phyloP scores from a whole-genome alignment of 2,888 invertebrate species.

The Meganola albula region DNA sequence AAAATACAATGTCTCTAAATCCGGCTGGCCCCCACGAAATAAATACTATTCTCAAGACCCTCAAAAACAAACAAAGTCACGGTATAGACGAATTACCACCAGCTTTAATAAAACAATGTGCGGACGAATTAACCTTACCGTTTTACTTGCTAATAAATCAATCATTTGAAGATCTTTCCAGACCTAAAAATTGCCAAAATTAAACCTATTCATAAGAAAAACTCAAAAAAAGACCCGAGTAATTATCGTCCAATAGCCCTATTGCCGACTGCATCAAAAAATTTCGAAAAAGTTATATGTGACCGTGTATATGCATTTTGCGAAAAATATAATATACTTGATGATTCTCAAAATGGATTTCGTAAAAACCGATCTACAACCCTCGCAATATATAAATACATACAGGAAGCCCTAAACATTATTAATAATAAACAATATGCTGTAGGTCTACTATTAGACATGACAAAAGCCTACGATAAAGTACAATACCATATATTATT shows the following conservation, averaged over 20 bases:
- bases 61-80: constrained; percentile 8
- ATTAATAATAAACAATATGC: constrained; percentile 14
- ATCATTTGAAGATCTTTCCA: constrained; percentile 10
- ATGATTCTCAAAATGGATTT: constrained; percentile 12
- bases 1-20: constrained; percentile 2
- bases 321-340: constrained; percentile 9
- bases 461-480: constrained; percentile 24
- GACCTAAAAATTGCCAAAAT: constrained; percentile 13
- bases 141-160: constrained; percentile 10
- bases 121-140: constrained; percentile 1
- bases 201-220: constrained; percentile 14
- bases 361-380: constrained; percentile 11
- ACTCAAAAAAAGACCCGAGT: constrained; percentile 1
- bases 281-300: constrained; percentile 10
- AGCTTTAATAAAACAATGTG: constrained; percentile 8
- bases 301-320: constrained; percentile 6
- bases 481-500: constrained; percentile 14
- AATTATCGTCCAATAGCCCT: constrained; percentile 8
- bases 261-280: constrained; percentile 8
- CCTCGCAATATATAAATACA: constrained; percentile 11
- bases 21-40: constrained; percentile 5
- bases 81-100: constrained; percentile 10
- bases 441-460: constrained; percentile 18
- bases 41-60: constrained; percentile 1
- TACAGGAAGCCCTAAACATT: constrained; percentile 7